Evolutionary conservation across 2,888 invertebrate genomes (phyloP), one percentile per base, ranked within the genome.

Genomic region (Eledone cirrhosa): DNA sequence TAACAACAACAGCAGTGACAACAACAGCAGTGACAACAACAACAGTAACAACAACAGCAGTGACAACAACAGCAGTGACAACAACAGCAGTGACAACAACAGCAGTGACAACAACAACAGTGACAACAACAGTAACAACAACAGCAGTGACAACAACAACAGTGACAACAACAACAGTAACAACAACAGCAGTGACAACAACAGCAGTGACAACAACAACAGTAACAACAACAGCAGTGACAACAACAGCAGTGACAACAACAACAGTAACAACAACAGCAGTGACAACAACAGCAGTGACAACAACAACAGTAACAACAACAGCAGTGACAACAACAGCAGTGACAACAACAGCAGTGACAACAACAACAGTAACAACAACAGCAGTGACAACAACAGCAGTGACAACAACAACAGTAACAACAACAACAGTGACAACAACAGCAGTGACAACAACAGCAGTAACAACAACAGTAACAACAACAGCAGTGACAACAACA

Each of bases 161-260:
- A 27, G 41, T 11, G 11, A 41, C 11, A 41, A 41, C 41, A 41
- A 5, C 41, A 41, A 41, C 41, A 41, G 1, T 13, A 24, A 3
- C 27, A 63, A 27, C 27, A 63, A 63, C 14, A 13, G 14, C 41
- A 41, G 41, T 8, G 3, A 41, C 41, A 41, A 5, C 3, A 41
- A 11, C 0, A 41, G 41, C 41, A 63, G 14, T 13, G 14, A n/a
- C 59, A 8, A 14, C 14, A 11, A 63, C 65, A 63, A 8, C n/a
- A 59, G 59, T n/a, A 59, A n/a, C 59, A 59, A n/a, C n/a, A 59
- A n/a, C 59, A 59, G 59, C 59, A 59, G 59, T n/a, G n/a, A n/a
- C 59, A 59, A n/a, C 59, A 59, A n/a, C n/a, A 59, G 59, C n/a
- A 59, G 59, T 59, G n/a, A n/a, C n/a, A 59, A n/a, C n/a, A 59